Evolutionary conservation across 2,797 vertebrate species (phyloP), one percentile per base, ranked within the genome.

Genomic region (Tolypeutes matacus): DNA sequence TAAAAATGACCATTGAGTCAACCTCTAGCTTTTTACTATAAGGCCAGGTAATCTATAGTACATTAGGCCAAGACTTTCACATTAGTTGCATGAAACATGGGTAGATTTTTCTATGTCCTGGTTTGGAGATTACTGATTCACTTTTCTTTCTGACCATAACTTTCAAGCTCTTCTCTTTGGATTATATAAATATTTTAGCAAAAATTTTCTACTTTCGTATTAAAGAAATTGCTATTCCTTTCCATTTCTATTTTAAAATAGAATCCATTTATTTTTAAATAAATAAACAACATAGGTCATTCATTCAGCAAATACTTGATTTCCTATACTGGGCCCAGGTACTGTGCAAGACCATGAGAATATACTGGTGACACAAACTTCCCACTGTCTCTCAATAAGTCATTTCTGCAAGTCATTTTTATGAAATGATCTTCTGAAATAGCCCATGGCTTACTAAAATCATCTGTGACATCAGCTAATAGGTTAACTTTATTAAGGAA

Each of bases 21-120:
- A 18, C 88, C 39, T 84, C 60, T 70, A 93, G 39, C 25, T 94
- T 31, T 93, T 96, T 89, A 34, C 27, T 77, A 17, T 93, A 36
- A 93, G 73, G n/a, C 80, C 34, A 81, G 64, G 67, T 81, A 83
- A 78, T 53, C 56, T 49, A 20, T 92, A 60, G 10, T 27, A 20
- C 39, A 18, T 85, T 62, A 29, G 12, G 23, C 65, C 31, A 62
- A 12, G 56, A 80, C 60, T 34, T 91, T 95, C 89, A 86, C 7
- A 62, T 86, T 89, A 93, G 88, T 89, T 81, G 91, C 80, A 85
- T 27, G 58, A 82, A 92, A 76, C 95, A 94, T 97, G 93, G 17
- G 25, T 73, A 86, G 92, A 62, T 94, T 96, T 83, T 96, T 92
- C 95, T 98, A 34, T 96, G 62, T 88, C 64, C 15, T 95, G 51